Conservation (phyloP, 2,113 vertebrate species). For the Chaetodon auriga region DNA sequence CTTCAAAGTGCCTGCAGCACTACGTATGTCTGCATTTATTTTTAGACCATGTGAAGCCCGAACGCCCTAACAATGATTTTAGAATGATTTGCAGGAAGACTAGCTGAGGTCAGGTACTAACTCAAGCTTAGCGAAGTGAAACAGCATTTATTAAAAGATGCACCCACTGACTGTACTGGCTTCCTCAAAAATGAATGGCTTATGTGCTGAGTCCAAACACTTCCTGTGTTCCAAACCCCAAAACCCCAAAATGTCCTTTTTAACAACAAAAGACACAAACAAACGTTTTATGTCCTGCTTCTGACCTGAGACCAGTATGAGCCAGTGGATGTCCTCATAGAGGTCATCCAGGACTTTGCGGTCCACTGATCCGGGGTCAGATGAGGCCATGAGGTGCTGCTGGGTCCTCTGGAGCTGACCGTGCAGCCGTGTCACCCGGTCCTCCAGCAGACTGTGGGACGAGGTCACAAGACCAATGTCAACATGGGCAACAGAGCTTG, state of each 20-base stretch:
- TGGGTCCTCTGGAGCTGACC: conserved; percentile 96
- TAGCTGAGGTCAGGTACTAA: neutral
- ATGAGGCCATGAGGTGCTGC: conserved; percentile 92
- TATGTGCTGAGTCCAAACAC: neutral
- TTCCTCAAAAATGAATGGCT: neutral
- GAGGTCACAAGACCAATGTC: neutral
- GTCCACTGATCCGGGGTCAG: conserved; percentile 88
- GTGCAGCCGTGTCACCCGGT: conserved; percentile 94
- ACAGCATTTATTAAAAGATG: neutral
- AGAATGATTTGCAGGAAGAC: neutral
- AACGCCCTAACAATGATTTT: neutral
- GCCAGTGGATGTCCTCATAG: conserved; percentile 99
- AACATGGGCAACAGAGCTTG: neutral
- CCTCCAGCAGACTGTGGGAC: conserved; percentile 91
- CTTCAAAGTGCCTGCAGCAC: neutral
- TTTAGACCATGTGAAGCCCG: neutral
- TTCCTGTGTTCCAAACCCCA: neutral
- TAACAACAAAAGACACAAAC: neutral
- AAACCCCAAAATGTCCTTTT: neutral
- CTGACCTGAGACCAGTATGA: conserved; percentile 98
- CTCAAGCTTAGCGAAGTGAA: neutral
- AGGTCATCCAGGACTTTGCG: conserved; percentile 95
- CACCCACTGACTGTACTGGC: too few relatives aligned
- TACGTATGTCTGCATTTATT: neutral
- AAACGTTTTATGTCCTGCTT: neutral